Percentiles rank a stretch among this genome's conserved stretches.
Conservation (phyloP, 2,888 invertebrate genomes). For the Thymelicus acteon region DNA sequence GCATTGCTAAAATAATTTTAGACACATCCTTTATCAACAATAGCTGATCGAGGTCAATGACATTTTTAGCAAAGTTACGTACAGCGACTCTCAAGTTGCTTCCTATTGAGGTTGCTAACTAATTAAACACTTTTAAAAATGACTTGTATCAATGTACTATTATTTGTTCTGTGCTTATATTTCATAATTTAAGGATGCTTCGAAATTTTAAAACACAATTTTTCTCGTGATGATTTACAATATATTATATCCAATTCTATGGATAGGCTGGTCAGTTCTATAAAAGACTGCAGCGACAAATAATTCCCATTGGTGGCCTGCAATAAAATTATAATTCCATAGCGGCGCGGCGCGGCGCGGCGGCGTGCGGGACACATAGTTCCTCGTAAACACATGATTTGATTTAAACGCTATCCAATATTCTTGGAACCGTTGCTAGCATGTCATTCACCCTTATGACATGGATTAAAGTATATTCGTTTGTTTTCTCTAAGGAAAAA, state of each 20-base stretch:
- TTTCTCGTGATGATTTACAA: not conserved
- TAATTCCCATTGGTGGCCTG: constrained; percentile 31
- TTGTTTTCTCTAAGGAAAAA: not conserved
- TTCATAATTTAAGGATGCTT: no score
- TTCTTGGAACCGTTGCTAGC: constrained; percentile 41
- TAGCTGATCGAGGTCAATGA: no score
- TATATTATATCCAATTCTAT: not conserved
- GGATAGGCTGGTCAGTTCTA: not conserved
- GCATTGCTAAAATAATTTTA: no score
- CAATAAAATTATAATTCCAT: constrained; percentile 44
- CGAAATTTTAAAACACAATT: no score
- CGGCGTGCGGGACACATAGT: constrained; percentile 39
- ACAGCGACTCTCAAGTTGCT: no score
- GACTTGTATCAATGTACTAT: no score
- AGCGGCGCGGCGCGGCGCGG: no score
- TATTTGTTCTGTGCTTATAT: no score
- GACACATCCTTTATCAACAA: no score
- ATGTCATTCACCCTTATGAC: constrained; percentile 45
- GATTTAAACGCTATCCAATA: constrained; percentile 45
- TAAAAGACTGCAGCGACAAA: constrained; percentile 21
- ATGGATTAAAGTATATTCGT: constrained; percentile 5
- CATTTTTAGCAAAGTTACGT: no score
- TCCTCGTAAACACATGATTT: constrained; percentile 49
- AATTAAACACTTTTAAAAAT: no score
- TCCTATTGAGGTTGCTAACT: no score